Base-by-base conservation (phyloP, 1,140 invertebrate genomes). In the Paraescarpia echinospica region DNA sequence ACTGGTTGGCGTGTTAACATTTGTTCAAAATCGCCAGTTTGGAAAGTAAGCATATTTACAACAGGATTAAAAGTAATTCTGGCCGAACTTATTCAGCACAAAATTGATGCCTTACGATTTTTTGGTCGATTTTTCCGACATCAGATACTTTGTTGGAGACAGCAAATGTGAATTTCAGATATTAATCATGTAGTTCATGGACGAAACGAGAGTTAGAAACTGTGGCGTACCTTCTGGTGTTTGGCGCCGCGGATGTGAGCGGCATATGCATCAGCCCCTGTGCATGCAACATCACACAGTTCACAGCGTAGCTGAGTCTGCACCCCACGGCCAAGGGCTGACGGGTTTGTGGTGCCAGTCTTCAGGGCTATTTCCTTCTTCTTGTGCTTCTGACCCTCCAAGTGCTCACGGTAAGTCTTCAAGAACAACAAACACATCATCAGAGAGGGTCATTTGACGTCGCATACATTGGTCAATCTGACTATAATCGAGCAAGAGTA, bases 351-450 rank as follows among this genome's bases (percentile, higher is more conserved):
- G 96, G 97, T 96, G 97, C 97, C 95, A 22, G 59, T 77, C 96
- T 99, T 99, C 33, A 98, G 97, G 18, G 98, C 98, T 27, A 98
- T 98, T 95, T 99, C 99, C 95, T 99, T 99, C 97, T 99, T 99
- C 96, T 99, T 99, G 96, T 99, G 99, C 95, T 99, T 99, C 96
- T 99, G 98, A 0, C 99, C 99, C 96, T 99, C 99, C 93, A 99
- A 96, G 97, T 99, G 99, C 96, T 99, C 99, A 92, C 98, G 97
- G 96, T 99, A 99, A 0, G 99, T 99, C 97, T 98, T 96, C 6
- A 93, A 94, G 93, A 93, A 92, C 93, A 94, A 92, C 92, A 48
- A 33, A 92, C 77, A 90, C n/a, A 91, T 89, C 89, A 93, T 92
- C 27, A 92, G 89, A 14, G 18, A 92, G 33, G n/a, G n/a, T n/a